phyloP scores from a whole-genome alignment of 2,113 vertebrate genomes.

The Phaethornis superciliosus region DNA sequence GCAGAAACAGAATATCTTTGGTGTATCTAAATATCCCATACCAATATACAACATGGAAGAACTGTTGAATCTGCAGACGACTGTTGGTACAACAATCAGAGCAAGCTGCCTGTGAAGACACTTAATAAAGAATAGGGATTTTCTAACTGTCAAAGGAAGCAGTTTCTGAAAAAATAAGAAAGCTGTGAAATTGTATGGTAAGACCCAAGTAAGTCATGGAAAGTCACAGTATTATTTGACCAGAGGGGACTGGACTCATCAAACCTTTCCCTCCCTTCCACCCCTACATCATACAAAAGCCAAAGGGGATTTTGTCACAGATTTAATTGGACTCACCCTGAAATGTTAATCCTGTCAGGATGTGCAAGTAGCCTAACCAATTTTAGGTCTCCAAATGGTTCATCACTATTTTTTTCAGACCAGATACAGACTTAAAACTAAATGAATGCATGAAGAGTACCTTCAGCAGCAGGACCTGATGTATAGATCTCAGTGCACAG shows the following conservation, averaged over 20 bases:
- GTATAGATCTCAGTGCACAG: neutral
- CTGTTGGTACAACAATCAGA: neutral
- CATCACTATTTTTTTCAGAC: neutral
- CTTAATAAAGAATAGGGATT: neutral
- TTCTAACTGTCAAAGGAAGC: neutral
- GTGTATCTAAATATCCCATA: neutral
- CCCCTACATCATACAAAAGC: rapidly evolving
- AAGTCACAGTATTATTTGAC: neutral
- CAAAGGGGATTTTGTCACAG: neutral
- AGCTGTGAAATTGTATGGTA: neutral
- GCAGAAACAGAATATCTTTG: neutral
- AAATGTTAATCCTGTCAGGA: neutral
- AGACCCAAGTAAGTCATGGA: neutral
- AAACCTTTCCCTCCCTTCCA: neutral
- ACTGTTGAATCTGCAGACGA: neutral
- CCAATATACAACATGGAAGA: neutral
- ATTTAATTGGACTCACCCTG: neutral
- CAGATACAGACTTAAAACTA: neutral
- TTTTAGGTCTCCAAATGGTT: neutral
- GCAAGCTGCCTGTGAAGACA: neutral
- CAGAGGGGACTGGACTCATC: neutral
- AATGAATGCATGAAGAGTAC: neutral
- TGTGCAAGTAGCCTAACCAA: neutral
- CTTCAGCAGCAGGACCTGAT: neutral
- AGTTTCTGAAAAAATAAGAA: neutral